Base-by-base conservation (phyloP, 2,888 invertebrate species). In the Drosophila kuntzei region DNA sequence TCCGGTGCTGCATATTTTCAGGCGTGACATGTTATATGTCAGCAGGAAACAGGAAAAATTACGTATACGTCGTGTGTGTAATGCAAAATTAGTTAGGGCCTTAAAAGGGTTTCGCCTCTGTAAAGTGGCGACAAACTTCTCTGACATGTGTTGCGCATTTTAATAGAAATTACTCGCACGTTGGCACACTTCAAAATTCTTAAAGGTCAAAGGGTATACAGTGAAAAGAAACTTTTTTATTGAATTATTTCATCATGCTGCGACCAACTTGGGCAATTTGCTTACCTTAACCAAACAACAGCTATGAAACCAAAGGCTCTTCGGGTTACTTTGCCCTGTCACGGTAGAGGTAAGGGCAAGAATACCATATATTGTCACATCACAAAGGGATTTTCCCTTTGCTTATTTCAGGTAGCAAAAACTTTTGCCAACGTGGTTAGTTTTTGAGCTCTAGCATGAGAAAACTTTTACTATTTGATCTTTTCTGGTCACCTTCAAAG, bases 101-200 rank as follows among this genome's bases (percentile, higher is more conserved):
- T 7, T 37, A 36, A 87, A 77, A 70, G 86, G 80, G 66, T 72
- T 80, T 46, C 49, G 29, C 47, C 43, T 41, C 18, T 25, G 62
- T 29, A 64, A 65, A 73, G 60, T 69, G 65, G 62, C 62, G 71
- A 71, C 66, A 80, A 80, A 75, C 80, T 41, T 54, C 37, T 57
- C 20, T 8, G 50, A 59, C 71, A 72, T 80, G 79, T 74, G 79
- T 74, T 80, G 71, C 66, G 81, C 69, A 79, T 80, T 64, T 80
- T 67, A 71, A 83, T 82, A 50, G 50, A 71, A 76, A 71, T 72
- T 72, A 70, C 68, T 68, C 54, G 41, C 79, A 79, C 82, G 72
- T 61, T 74, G 60, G 16, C 75, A 66, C 66, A 53, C 49, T 39
- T 57, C 37, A 59, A 59, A 57, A 37, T 20, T 27, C 16, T 12